These are phyloP conservation scores for Grammomys surdaster DNA, from an alignment of 2,113 vertebrate genomes.

Conservation along the genomic window DNA sequence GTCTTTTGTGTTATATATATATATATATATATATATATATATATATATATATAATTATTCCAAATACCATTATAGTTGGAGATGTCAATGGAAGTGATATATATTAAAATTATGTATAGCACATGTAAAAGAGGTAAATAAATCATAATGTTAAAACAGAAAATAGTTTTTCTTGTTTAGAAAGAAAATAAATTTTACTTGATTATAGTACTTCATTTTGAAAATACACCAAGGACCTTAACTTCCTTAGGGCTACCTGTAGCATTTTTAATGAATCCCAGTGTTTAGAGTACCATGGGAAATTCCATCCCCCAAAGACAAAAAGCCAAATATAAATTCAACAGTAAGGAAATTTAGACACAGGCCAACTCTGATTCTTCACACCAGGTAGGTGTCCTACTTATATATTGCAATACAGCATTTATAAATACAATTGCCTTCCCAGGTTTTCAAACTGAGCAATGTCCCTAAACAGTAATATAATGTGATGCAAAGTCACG, in stretches of 20 bases:
- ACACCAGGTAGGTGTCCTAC: neutral
- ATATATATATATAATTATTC: neutral
- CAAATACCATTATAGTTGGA: neutral
- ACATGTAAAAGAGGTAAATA: neutral
- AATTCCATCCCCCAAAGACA: slow-evolving; percentile 1
- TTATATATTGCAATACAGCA: neutral
- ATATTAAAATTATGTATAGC: neutral
- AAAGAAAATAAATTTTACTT: too few relatives aligned
- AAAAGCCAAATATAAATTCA: slow-evolving; percentile 63
- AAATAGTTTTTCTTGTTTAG: neutral
- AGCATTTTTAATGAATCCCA: neutral
- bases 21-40: too few relatives aligned
- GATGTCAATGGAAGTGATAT: neutral
- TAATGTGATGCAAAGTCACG: neutral
- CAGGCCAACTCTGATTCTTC: neutral
- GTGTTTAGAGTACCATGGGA: neutral
- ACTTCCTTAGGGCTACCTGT: neutral
- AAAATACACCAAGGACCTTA: neutral
- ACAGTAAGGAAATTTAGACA: neutral
- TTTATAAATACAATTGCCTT: neutral
- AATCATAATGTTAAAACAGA: neutral
- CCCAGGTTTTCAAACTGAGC: neutral
- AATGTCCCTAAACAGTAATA: neutral
- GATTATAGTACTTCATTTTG: neutral
- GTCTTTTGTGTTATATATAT: neutral